These are phyloP conservation scores for Knipowitschia caucasica DNA, from an alignment of 2,797 vertebrate species.

Conservation along the genomic window DNA sequence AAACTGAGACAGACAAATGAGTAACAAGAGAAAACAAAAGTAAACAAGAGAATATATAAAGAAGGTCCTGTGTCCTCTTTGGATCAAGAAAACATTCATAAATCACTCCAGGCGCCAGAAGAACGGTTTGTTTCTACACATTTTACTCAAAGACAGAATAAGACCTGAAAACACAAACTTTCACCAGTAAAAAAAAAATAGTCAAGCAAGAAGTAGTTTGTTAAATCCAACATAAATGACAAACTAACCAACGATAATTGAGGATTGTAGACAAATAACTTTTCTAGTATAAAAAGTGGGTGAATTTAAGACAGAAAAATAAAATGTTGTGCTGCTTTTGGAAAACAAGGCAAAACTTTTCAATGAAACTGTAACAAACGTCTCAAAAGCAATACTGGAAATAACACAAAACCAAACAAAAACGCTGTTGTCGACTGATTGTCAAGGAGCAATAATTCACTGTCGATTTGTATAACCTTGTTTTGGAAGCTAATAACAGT, in stretches of 20 bases:
- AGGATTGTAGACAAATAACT: neutral
- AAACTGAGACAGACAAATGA: slow-evolving; percentile 23
- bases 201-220: neutral
- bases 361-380: slow-evolving; percentile 31
- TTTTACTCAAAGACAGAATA: slow-evolving; percentile 1
- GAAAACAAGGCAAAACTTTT: slow-evolving; percentile 43
- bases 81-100: neutral
- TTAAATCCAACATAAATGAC: neutral
- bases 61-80: neutral
- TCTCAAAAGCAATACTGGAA: slow-evolving; percentile 41
- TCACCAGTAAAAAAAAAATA: neutral
- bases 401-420: slow-evolving; percentile 23
- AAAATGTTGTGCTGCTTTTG: slow-evolving; percentile 49
- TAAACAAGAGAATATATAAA: slow-evolving; percentile 3
- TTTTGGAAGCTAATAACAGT: slow-evolving; percentile 45
- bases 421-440: slow-evolving; percentile 54
- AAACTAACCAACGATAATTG: too few species aligned
- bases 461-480: slow-evolving; percentile 28
- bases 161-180: slow-evolving; percentile 6
- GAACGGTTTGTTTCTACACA: neutral
- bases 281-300: slow-evolving; percentile 4
- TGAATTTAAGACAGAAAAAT: slow-evolving; percentile 12
- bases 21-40: slow-evolving; percentile 7
- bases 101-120: neutral
- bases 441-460: slow-evolving; percentile 56